These are phyloP conservation scores for Naso thynnoides DNA, from an alignment of 2,797 vertebrate genomes.

Conservation along the genomic window DNA sequence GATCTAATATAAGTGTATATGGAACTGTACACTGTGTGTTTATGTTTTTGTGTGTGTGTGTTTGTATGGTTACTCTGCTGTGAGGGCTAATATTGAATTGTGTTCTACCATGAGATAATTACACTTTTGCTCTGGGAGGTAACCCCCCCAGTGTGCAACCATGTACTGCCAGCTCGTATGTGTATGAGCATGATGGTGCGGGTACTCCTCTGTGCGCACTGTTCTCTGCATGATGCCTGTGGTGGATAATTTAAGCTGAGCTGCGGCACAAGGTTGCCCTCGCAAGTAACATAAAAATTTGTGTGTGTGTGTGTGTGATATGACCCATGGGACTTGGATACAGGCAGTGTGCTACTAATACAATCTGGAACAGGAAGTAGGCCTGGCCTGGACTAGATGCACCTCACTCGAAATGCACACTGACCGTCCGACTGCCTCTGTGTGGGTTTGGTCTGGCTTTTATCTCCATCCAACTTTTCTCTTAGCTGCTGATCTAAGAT, in stretches of 20 bases:
- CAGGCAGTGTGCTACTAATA: constrained; percentile 43
- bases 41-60: constrained; percentile 18
- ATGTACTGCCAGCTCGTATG: constrained; percentile 26
- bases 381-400: constrained; percentile 34
- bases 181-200: constrained; percentile 41
- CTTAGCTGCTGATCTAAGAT: constrained; percentile 44
- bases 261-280: constrained; percentile 36
- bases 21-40: constrained; percentile 39
- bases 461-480: constrained; percentile 51
- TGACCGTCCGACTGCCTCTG: constrained; percentile 46
- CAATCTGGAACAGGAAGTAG: constrained; percentile 56
- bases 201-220: constrained; percentile 41
- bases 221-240: constrained; percentile 36
- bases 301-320: constrained; percentile 12
- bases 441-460: constrained; percentile 56
- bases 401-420: constrained; percentile 9
- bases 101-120: constrained; percentile 70
- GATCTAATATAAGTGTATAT: constrained; percentile 71
- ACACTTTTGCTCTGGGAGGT: constrained; percentile 69
- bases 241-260: constrained; percentile 54
- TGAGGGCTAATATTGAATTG: constrained; percentile 63
- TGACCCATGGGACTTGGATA: constrained; percentile 47
- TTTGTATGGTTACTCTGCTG: constrained; percentile 46
- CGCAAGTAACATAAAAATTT: constrained; percentile 34
- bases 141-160: constrained; percentile 35